A percentile compares a stretch with the other conserved stretches of the same genome.
phyloP scores from a whole-genome alignment of 2,113 vertebrate genomes.

The Rhagologus leucostigma region DNA sequence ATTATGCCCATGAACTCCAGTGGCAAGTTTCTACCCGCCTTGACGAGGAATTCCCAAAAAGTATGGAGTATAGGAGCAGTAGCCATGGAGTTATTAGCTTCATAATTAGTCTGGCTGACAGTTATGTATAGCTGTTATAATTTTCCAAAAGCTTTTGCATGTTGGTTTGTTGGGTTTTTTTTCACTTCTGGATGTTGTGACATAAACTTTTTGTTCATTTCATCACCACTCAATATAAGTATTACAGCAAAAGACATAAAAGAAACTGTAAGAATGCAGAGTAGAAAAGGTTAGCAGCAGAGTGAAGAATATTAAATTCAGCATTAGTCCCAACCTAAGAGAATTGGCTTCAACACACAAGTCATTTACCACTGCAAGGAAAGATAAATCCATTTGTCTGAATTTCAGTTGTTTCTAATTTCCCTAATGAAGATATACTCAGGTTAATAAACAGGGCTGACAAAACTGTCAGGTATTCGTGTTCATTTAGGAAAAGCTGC shows the following conservation, averaged over 20 bases:
- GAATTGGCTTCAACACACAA: background rate
- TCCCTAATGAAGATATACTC: slow-evolving; percentile 19
- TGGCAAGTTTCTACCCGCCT: background rate
- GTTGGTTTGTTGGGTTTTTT: background rate
- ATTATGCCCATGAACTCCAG: background rate
- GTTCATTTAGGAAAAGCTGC: slow-evolving; percentile 39
- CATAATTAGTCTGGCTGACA: background rate
- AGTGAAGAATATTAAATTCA: background rate
- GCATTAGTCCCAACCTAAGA: background rate
- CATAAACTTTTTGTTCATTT: background rate
- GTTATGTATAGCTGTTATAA: background rate
- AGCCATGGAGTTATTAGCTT: background rate
- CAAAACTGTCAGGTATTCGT: slow-evolving; percentile 30
- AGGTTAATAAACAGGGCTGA: slow-evolving; percentile 35
- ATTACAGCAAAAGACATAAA: background rate
- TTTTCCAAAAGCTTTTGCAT: background rate
- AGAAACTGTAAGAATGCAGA: background rate
- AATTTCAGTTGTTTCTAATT: slow-evolving; percentile 34
- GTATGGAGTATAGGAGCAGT: background rate
- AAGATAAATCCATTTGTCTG: slow-evolving; percentile 20
- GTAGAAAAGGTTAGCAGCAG: background rate
- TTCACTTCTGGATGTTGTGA: background rate
- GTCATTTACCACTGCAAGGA: background rate
- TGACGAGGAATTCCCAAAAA: background rate
- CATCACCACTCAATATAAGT: background rate